phyloP scores from a whole-genome alignment of 1,140 invertebrate genomes.

The Metaphire vulgaris region DNA sequence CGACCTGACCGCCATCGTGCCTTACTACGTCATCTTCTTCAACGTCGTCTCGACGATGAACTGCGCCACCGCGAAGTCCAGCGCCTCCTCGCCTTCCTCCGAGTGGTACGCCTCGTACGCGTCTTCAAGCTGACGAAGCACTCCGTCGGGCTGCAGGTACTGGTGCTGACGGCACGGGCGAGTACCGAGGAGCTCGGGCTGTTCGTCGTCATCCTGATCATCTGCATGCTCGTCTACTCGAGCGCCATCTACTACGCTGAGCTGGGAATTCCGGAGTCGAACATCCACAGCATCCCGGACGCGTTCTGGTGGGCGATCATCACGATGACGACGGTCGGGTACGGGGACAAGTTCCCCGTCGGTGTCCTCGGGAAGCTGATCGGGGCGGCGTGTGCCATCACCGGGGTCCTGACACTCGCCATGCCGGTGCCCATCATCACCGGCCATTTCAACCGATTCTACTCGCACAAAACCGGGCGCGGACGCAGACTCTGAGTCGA shows the following conservation, averaged over 20 bases:
- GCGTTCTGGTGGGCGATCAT: constrained; percentile 97
- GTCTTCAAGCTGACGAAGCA: too few relatives aligned
- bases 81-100: constrained; percentile 45
- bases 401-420: too few relatives aligned
- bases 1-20: constrained; percentile 54
- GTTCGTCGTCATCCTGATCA: constrained; percentile 48
- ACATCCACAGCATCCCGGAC: constrained; percentile 74
- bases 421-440: too few relatives aligned
- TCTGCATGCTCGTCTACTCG: constrained; percentile 45
- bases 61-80: constrained; percentile 50
- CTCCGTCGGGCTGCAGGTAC: too few relatives aligned
- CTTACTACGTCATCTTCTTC: constrained; percentile 53
- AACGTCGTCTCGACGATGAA: constrained; percentile 47
- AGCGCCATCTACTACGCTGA: constrained; percentile 53
- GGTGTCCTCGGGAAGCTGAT: constrained; percentile 69
- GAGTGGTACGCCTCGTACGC: constrained; percentile 47
- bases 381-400: too few relatives aligned
- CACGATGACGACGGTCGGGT: too few relatives aligned
- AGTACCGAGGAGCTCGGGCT: constrained; percentile 47
- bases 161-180: constrained; percentile 54
- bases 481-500: too few relatives aligned
- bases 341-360: constrained; percentile 47
- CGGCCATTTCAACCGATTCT: too few relatives aligned
- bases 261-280: constrained; percentile 39
- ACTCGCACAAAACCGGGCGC: too few relatives aligned